Base-by-base conservation (phyloP, 1,140 invertebrate species). In the Aleiodes sp. region DNA sequence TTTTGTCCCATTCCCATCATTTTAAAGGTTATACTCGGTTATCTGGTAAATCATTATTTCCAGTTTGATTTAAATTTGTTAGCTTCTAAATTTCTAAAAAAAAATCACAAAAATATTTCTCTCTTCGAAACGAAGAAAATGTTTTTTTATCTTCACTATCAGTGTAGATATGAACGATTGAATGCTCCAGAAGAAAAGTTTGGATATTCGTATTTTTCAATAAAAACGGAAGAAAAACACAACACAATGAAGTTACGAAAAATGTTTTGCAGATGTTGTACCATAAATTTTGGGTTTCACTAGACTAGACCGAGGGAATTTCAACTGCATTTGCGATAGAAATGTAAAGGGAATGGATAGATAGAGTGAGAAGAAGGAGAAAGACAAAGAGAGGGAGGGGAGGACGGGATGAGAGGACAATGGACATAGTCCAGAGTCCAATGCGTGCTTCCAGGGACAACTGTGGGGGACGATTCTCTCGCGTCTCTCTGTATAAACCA, bases 371-470 rank as follows among this genome's bases (percentile, higher is more conserved):
- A 39, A 31, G 67, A 9, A 31, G 41, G 63, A 46, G 67, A 37
- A 43, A 31, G 31, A 57, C 35, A 33, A 28, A 43, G 39, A 19
- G 1, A 2, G 3, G 3, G 16, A 24, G 28, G 33, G 21, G 29
- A 43, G 6, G 16, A 43, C 0, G 12, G 7, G 19, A 24, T 16
- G 37, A 41, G 26, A 46, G 31, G 29, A 63, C 39, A 39, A 63
- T 39, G 39, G 33, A 39, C 21, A 63, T 28, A 16, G 61, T 28
- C 37, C 33, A 39, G 14, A 62, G 31, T 37, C 56, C 56, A 28
- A 63, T 63, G 61, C 35, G 37, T 63, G 61, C 29, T 62, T 31
- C 12, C n/a, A n/a, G 35, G 60, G 60, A 37, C 60, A 60, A 31
- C 57, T 35, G 60, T 33, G 60, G 33, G 60, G 43, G 43, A 46